A percentile compares a stretch with the other conserved stretches of the same genome.
phyloP scores from a whole-genome alignment of 2,113 vertebrate genomes.

The Rhombomys opimus region DNA sequence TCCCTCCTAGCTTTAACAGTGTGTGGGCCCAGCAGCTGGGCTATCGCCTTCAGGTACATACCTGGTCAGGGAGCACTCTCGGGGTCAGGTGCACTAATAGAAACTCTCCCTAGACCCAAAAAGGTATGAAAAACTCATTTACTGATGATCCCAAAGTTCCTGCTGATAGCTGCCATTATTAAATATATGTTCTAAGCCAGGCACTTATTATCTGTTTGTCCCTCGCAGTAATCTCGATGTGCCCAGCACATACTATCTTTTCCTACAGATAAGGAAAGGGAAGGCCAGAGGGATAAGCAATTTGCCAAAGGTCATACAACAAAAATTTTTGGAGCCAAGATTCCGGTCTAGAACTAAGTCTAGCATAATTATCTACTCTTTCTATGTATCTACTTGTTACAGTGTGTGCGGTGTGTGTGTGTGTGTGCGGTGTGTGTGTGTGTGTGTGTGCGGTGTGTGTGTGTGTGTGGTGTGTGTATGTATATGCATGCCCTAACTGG shows the following conservation, averaged over 20 bases:
- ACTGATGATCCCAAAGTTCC: slow-evolving; percentile 17
- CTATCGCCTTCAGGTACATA: background rate
- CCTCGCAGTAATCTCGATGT: slow-evolving; percentile 4
- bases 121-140: background rate
- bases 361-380: slow-evolving; percentile 49
- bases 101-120: background rate
- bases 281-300: slow-evolving; percentile 36
- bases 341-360: slow-evolving; percentile 42
- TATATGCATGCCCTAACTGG: background rate
- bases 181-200: background rate
- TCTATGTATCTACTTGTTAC: background rate
- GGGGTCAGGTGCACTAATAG: background rate
- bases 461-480: background rate
- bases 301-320: slow-evolving; percentile 37
- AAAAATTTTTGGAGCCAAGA: slow-evolving; percentile 45
- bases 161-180: background rate
- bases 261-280: slow-evolving; percentile 48
- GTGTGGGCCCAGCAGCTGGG: slow-evolving; percentile 7
- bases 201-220: slow-evolving; percentile 40
- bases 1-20: slow-evolving; percentile 27
- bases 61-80: background rate
- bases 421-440: background rate
- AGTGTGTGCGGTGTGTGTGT: background rate
- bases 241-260: slow-evolving; percentile 22
- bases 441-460: background rate